phyloP scores from a whole-genome alignment of 2,888 invertebrate genomes.

The Temnothorax unifasciatus region DNA sequence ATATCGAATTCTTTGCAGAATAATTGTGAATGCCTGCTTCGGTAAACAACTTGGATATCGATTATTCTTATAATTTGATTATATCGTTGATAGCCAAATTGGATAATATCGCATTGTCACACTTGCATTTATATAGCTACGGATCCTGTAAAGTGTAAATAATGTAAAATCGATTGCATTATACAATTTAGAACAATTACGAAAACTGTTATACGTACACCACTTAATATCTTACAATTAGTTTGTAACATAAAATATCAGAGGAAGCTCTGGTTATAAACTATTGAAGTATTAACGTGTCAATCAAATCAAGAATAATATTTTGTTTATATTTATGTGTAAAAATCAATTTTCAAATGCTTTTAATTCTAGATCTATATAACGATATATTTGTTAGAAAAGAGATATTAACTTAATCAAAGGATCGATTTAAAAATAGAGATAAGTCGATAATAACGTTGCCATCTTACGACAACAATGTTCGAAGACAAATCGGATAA shows the following conservation, averaged over 20 bases:
- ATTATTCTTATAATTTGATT: constrained; percentile 3
- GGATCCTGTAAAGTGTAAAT: not conserved
- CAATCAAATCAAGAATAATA: not conserved
- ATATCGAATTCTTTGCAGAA: not conserved
- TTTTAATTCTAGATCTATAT: not conserved
- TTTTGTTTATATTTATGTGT: not conserved
- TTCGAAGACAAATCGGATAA: constrained; percentile 40
- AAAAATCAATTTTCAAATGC: not conserved
- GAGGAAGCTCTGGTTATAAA: not conserved
- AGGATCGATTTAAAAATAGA: not conserved
- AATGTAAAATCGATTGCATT: not conserved
- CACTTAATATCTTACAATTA: not conserved
- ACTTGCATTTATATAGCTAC: not conserved
- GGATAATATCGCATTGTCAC: not conserved
- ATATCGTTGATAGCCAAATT: not conserved
- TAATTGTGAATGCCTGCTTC: not conserved
- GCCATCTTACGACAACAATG: constrained; percentile 54
- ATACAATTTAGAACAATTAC: not conserved
- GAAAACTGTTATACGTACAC: not conserved
- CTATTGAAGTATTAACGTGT: not conserved
- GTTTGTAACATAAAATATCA: not conserved
- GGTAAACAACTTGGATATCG: not conserved
- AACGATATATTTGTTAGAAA: not conserved
- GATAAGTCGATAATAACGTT: not conserved
- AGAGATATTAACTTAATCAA: not conserved